A percentile compares a stretch with the other conserved stretches of the same genome.
phyloP scores from a whole-genome alignment of 2,113 vertebrate genomes.

The Chionis minor region DNA sequence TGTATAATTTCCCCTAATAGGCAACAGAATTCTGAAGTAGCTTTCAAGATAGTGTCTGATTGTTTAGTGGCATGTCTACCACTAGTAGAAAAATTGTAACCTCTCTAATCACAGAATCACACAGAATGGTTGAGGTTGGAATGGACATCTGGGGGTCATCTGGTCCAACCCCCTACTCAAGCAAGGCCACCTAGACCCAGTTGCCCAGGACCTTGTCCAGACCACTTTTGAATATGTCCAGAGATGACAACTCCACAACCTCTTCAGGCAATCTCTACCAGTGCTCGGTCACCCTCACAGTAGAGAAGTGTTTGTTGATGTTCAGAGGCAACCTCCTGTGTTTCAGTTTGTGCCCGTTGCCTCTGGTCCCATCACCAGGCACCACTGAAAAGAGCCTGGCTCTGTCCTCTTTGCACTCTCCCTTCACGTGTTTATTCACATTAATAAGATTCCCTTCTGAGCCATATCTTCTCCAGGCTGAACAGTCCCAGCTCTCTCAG shows the following conservation, averaged over 20 bases:
- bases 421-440: neutral
- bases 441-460: neutral
- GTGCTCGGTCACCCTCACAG: neutral
- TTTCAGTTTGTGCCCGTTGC: neutral
- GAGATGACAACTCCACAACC: neutral
- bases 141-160: neutral
- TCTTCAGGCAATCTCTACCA: neutral
- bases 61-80: neutral
- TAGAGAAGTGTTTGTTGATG: neutral
- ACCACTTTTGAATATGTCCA: neutral
- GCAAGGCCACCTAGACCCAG: neutral
- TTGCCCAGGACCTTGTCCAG: neutral
- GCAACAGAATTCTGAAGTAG: neutral
- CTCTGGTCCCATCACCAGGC: neutral
- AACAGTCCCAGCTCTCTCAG: neutral
- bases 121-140: neutral
- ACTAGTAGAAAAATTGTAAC: neutral
- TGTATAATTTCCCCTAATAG: neutral
- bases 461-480: neutral
- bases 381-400: neutral
- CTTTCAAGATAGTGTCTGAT: neutral
- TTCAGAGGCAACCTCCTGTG: neutral
- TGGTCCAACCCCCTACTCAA: neutral
- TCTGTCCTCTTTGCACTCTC: neutral
- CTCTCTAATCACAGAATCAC: neutral